These are phyloP conservation scores for Parazoanthus swiftii DNA, from an alignment of 92 coral and sea anemone genomes.

Conservation along the genomic window DNA sequence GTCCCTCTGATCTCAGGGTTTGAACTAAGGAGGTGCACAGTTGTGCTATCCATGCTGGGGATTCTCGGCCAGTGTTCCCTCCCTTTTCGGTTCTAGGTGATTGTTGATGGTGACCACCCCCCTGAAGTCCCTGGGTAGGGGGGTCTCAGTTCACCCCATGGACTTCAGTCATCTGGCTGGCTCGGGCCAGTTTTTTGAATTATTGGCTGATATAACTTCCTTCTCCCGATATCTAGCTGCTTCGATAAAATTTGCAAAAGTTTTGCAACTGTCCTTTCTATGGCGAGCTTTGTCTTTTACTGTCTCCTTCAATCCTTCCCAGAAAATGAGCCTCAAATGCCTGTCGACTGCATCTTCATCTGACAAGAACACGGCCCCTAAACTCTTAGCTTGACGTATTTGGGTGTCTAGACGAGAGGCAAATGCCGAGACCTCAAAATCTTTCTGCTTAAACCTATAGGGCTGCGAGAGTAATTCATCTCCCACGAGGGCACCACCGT, in stretches of 20 bases:
- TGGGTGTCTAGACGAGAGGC: slow-evolving; percentile 60
- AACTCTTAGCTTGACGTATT: slow-evolving; percentile 35
- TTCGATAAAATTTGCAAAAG: slow-evolving; percentile 45
- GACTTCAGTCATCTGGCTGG: no score
- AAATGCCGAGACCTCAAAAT: slow-evolving; percentile 49
- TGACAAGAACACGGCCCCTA: slow-evolving; percentile 45
- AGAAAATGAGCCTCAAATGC: not conserved
- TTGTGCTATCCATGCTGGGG: no score
- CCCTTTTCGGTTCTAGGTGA: no score
- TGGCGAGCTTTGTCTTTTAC: slow-evolving; percentile 60
- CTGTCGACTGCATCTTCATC: slow-evolving; percentile 49
- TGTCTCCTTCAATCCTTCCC: not conserved
- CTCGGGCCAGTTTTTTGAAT: not conserved
- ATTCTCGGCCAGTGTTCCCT: no score
- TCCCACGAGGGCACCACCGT: slow-evolving; percentile 35
- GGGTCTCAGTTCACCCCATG: no score
- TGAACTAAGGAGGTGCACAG: no score
- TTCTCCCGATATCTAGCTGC: slow-evolving; percentile 67
- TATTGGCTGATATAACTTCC: slow-evolving; percentile 4
- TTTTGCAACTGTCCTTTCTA: slow-evolving; percentile 24
- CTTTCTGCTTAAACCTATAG: slow-evolving; percentile 35
- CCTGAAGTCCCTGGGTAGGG: no score
- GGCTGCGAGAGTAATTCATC: slow-evolving; percentile 36
- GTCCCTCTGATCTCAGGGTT: no score
- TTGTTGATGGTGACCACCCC: no score